Base-by-base conservation (phyloP, 2,888 invertebrate species). In the Therioaphis trifolii region DNA sequence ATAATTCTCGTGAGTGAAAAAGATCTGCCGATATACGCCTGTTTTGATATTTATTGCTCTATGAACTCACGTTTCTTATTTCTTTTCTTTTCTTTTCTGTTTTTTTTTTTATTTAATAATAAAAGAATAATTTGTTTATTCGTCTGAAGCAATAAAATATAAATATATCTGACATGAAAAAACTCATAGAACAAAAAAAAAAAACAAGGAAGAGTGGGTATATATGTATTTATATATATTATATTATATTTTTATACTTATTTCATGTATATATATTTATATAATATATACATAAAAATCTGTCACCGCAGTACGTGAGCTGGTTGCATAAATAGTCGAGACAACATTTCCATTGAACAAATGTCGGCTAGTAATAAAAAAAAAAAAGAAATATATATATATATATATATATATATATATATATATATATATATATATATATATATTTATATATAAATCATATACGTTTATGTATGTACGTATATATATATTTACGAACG, bases 111-210 rank as follows among this genome's bases (percentile, higher is more conserved):
- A 72, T 72, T 72, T 72, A 72, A 74, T 82, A 82, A 82, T 82
- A 82, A 82, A 82, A 82, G 61, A 82, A 82, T 72, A 82, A 82
- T 82, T 82, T 82, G 80, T 82, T 82, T 82, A 82, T 63, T 71
- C 80, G 72, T 72, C 49, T 35, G 80, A 63, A 63, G 80, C 80
- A 61, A 82, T 82, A 82, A 82, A 82, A 82, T 82, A 82, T 72
- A 82, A 82, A 72, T 74, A 82, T 82, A 82, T 82, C 72, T 82
- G 80, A 82, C 80, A 72, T 55, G 72, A 72, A 21, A 49, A 72
- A 82, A 63, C 61, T 74, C 80, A 82, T 82, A 72, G 80, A 82
- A 82, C 72, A 82, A 82, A 80, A 77, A 75, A 58, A 75, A 24
- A 78, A 80, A n/a, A 35, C 35, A 24, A 52, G 24, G 35, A 52